Percentiles rank a stretch among this genome's conserved stretches.
phyloP scores from a whole-genome alignment of 1,140 invertebrate species.

The Metopolophium dirhodum region DNA sequence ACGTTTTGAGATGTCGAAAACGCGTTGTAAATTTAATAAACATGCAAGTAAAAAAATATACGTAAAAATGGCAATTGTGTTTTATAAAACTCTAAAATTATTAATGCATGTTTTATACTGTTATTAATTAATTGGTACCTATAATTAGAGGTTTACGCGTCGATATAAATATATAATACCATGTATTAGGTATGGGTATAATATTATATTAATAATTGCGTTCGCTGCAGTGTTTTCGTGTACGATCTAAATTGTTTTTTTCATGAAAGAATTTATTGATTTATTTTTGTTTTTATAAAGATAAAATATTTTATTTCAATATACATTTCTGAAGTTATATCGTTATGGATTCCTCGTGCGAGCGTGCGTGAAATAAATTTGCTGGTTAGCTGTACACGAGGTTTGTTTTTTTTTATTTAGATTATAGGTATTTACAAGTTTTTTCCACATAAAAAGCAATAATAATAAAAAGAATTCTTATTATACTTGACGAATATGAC shows the following conservation, averaged over 20 bases:
- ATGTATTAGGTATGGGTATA: too few species aligned
- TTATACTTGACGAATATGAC: neutral
- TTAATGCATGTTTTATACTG: neutral
- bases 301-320: neutral
- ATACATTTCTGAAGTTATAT: neutral
- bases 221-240: neutral
- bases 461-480: neutral
- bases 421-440: neutral
- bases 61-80: neutral
- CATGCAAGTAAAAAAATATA: neutral
- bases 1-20: neutral
- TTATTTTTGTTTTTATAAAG: neutral
- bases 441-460: neutral
- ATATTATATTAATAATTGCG: neutral
- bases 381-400: neutral
- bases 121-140: neutral
- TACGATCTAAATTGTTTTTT: neutral
- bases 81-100: neutral
- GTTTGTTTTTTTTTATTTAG: neutral
- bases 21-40: neutral
- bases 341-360: neutral
- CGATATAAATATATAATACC: too few species aligned
- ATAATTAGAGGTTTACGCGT: too few species aligned
- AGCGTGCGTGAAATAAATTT: neutral
- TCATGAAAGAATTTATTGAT: neutral